Evolutionary conservation across 2,797 vertebrate species (phyloP).

Genomic region (Neopelma chrysocephalum): DNA sequence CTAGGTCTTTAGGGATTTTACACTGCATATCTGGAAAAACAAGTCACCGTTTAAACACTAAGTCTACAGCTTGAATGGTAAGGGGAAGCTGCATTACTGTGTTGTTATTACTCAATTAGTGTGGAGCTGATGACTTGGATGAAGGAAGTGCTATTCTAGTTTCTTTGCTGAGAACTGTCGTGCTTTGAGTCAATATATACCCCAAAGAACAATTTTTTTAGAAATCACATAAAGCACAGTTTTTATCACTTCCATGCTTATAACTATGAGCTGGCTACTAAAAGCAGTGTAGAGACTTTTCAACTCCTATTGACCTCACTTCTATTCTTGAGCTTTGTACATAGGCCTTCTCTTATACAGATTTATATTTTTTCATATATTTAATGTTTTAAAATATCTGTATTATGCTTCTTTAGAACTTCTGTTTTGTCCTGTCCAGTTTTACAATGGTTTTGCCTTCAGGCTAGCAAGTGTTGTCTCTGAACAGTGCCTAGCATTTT

Average conservation of each 20-base stretch:
- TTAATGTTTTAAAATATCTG: neutral
- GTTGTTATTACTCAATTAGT: neutral
- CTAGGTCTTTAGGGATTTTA: conserved; percentile 40
- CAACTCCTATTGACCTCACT: neutral
- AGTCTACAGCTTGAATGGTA: neutral
- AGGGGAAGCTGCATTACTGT: neutral
- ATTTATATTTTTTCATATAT: neutral
- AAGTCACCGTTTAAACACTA: neutral
- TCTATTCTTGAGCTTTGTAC: neutral
- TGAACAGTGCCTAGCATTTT: neutral
- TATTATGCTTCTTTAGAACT: neutral
- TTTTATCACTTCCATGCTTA: neutral
- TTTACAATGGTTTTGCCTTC: neutral
- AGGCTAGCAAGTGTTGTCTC: neutral
- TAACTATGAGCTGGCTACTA: neutral
- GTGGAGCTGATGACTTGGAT: neutral
- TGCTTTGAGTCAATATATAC: neutral
- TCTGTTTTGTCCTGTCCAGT: neutral
- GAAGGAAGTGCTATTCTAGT: neutral
- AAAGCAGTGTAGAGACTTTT: neutral
- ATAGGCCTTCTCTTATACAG: neutral
- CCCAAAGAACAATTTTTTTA: neutral
- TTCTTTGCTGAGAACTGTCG: neutral
- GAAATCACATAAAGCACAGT: neutral
- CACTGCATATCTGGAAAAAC: neutral